These are phyloP conservation scores for Tubulanus polymorphus DNA, from an alignment of 2,888 invertebrate genomes.

Conservation along the genomic window DNA sequence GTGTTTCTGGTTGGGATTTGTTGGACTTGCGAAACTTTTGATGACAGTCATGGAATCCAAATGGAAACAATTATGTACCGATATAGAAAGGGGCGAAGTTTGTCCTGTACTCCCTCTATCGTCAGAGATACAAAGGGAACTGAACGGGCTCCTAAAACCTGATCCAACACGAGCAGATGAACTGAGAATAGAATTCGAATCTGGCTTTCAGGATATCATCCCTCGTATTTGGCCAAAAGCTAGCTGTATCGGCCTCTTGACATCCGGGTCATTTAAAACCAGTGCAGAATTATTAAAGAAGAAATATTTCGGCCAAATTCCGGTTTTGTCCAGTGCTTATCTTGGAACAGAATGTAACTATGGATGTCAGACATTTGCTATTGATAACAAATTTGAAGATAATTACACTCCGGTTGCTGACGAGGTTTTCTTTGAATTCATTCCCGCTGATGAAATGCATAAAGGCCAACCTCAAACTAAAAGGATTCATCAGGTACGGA, in stretches of 20 bases:
- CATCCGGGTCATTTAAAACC: too few relatives aligned
- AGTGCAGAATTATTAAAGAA: too few relatives aligned
- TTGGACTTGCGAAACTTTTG: too few relatives aligned
- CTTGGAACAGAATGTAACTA: too few relatives aligned
- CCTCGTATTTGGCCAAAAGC: slow-evolving; percentile 20
- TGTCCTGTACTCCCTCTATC: slow-evolving; percentile 5
- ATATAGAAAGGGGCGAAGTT: slow-evolving; percentile 18
- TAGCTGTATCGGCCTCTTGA: too few relatives aligned
- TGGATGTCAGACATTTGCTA: too few relatives aligned
- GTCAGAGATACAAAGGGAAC: neutral
- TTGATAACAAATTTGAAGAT: too few relatives aligned
- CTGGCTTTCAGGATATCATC: slow-evolving; percentile 18
- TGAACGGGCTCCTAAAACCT: slow-evolving; percentile 6
- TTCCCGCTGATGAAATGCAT: neutral
- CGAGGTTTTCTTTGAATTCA: neutral
- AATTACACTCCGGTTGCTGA: too few relatives aligned
- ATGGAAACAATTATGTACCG: slow-evolving; percentile 19
- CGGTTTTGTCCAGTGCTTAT: too few relatives aligned
- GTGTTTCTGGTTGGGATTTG: too few relatives aligned
- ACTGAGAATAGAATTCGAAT: slow-evolving; percentile 16
- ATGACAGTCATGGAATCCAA: slow-evolving; percentile 16
- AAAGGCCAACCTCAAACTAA: neutral
- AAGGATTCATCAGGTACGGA: neutral
- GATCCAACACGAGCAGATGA: slow-evolving; percentile 11
- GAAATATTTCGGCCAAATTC: too few relatives aligned